These are phyloP conservation scores for Enteromius radiatus DNA, from an alignment of 2,797 vertebrate species.

Conservation along the genomic window DNA sequence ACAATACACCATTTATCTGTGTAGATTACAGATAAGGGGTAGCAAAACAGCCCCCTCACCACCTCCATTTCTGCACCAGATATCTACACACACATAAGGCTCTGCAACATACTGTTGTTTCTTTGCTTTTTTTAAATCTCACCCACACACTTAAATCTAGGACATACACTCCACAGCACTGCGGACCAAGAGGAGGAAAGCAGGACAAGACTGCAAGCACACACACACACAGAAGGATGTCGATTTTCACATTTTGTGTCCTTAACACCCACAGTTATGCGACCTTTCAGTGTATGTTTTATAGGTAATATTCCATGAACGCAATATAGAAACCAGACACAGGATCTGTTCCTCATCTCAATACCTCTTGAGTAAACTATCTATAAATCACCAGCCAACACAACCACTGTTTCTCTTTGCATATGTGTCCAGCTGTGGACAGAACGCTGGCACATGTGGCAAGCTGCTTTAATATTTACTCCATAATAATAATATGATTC, in stretches of 20 bases:
- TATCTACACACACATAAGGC: constrained; percentile 59
- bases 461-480: neutral
- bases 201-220: constrained; percentile 57
- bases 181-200: constrained; percentile 61
- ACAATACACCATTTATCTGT: constrained; percentile 24
- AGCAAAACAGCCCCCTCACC: constrained; percentile 67
- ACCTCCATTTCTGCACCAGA: constrained; percentile 59
- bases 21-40: constrained; percentile 57
- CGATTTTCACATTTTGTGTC: neutral
- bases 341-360: constrained; percentile 15
- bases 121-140: constrained; percentile 46
- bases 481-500: neutral
- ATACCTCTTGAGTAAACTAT: constrained; percentile 18
- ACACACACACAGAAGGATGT: constrained; percentile 10
- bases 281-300: neutral
- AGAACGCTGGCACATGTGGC: neutral
- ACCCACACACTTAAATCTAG: constrained; percentile 68
- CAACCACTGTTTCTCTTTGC: constrained; percentile 4
- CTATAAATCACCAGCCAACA: constrained; percentile 9
- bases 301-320: neutral
- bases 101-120: constrained; percentile 59
- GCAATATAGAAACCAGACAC: constrained; percentile 21
- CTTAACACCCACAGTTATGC: constrained; percentile 14
- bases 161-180: constrained; percentile 64
- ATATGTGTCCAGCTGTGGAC: neutral